Evolutionary conservation across 2,113 vertebrate genomes (phyloP).

Genomic region (Oxyruncus cristatus): DNA sequence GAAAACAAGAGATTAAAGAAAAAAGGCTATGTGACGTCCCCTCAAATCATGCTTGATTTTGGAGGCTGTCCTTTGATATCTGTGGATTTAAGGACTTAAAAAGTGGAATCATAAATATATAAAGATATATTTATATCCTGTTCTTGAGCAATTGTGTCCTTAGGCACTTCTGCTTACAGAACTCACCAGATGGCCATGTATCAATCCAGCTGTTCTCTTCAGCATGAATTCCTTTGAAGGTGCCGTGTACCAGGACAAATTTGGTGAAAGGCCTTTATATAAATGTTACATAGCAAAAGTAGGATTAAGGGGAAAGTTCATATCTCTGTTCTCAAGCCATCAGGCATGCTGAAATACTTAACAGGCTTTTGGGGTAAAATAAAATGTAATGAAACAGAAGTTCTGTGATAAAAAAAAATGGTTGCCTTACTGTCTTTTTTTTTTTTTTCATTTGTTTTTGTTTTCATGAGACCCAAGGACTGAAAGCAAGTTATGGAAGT

Average conservation of each 20-base stretch:
- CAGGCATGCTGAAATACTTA: not conserved
- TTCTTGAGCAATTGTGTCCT: slow-evolving; percentile 24
- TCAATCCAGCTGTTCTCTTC: slow-evolving; percentile 51
- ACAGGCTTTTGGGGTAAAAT: not conserved
- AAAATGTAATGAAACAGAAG: not conserved
- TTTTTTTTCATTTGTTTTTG: not conserved
- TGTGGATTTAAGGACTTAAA: not conserved
- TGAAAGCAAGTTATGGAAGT: not conserved
- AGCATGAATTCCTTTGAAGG: slow-evolving; percentile 13
- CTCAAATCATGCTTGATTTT: not conserved
- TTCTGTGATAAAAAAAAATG: not conserved
- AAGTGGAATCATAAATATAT: not conserved
- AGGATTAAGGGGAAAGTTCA: not conserved
- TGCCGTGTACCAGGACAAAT: slow-evolving; percentile 5
- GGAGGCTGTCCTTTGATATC: not conserved
- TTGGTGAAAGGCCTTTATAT: not conserved
- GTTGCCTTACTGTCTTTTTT: not conserved
- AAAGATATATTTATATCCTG: not conserved
- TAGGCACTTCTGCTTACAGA: slow-evolving; percentile 1
- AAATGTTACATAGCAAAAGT: not conserved
- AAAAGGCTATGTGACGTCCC: not conserved
- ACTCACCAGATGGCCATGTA: slow-evolving; percentile 1
- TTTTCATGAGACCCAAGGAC: not conserved
- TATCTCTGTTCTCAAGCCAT: not conserved
- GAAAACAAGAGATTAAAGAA: not conserved